Evolutionary conservation across 2,888 invertebrate species (phyloP), one percentile per base, ranked within the genome.

Genomic region (Cerceris ruficornis): DNA sequence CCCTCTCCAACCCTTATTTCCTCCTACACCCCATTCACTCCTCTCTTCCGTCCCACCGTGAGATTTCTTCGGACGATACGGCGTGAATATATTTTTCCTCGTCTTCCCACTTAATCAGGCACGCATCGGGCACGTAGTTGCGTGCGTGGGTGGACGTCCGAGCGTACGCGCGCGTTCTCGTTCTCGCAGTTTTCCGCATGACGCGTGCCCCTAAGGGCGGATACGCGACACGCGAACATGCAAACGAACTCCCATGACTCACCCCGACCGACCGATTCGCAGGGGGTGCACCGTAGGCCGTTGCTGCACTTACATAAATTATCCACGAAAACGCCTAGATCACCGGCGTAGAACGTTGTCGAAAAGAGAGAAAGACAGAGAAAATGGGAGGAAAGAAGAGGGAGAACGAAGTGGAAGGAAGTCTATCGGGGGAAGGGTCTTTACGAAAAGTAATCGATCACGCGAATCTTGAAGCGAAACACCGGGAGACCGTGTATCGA

Each of bases 191-290:
- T 75, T 75, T 80, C 77, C 78, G 85, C 81, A 78, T 73, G 86
- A 73, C 81, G 81, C 85, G 83, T 79, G 83, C 78, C 84, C 83
- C 77, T 42, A 61, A 69, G 79, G 84, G 69, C 77, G 78, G 70
- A 73, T 73, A 73, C 70, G 68, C 52, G 75, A 67, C 84, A 86
- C 83, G 82, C 86, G 68, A 83, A 76, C 89, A 86, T 84, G 87
- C 85, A 77, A 89, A 82, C 81, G 69, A 79, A 73, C 60, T 55
- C 28, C 64, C 43, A 50, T 89, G 88, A 89, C 81, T 88, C 88
- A 88, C 74, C 76, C 64, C 66, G 69, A 70, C 68, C 71, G 66
- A 59, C 43, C 77, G 49, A 59, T 65, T 74, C 73, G 70, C 67
- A 54, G 69, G 77, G 75, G 67, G 55, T 55, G 68, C 68, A 54